Evolutionary conservation across 2,888 invertebrate species (phyloP).

Genomic region (Mayetiola destructor): DNA sequence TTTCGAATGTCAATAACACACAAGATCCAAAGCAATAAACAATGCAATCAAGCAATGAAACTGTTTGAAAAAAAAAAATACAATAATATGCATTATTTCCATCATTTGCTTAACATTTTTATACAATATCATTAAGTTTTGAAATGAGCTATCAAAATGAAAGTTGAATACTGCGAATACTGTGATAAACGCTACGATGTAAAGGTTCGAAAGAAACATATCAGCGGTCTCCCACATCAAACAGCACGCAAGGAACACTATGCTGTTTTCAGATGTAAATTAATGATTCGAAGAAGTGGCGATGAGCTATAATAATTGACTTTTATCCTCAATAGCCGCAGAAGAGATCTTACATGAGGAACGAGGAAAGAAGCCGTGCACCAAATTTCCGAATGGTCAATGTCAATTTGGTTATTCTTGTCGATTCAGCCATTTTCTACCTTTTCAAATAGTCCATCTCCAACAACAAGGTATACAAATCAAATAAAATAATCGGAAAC

Average conservation of each 20-base stretch:
- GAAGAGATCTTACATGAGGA: constrained; percentile 19
- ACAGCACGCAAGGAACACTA: constrained; percentile 27
- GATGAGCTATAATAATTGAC: too few relatives aligned
- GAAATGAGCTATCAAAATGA: too few relatives aligned
- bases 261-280: constrained; percentile 19
- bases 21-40: too few relatives aligned
- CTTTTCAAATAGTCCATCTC: constrained; percentile 24
- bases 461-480: constrained; percentile 21
- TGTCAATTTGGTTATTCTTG: constrained; percentile 30
- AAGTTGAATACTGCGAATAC: constrained; percentile 34
- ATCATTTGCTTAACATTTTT: too few relatives aligned
- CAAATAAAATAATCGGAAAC: background rate
- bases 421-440: constrained; percentile 27
- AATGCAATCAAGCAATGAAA: too few relatives aligned
- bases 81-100: too few relatives aligned
- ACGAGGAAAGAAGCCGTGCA: constrained; percentile 22
- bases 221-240: constrained; percentile 28
- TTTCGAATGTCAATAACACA: constrained; percentile 2
- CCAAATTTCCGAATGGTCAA: constrained; percentile 23
- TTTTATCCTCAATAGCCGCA: constrained; percentile 19
- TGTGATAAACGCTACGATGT: constrained; percentile 30
- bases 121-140: too few relatives aligned
- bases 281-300: too few relatives aligned
- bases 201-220: constrained; percentile 30
- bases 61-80: too few relatives aligned